Percentiles rank a stretch among this genome's conserved stretches.
phyloP scores from a whole-genome alignment of 2,888 invertebrate species.

The Pyrrhosoma nymphula region DNA sequence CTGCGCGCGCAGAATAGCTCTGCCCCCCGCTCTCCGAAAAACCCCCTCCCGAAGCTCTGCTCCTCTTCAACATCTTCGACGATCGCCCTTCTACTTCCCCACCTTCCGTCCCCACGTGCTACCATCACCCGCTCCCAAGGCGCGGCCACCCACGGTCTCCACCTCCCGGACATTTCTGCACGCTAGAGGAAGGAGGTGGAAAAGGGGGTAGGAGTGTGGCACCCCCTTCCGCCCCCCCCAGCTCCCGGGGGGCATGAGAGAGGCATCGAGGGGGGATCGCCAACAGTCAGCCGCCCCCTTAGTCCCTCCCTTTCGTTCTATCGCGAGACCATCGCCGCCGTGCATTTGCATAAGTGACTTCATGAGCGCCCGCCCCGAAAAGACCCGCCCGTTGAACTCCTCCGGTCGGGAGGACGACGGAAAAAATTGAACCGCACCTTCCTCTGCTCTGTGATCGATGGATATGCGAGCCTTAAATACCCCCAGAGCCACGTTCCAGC shows the following conservation, averaged over 20 bases:
- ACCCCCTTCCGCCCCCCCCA: no score
- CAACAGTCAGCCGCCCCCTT: background rate
- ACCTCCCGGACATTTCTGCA: background rate
- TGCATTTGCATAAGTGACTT: constrained; percentile 60
- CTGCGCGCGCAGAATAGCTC: background rate
- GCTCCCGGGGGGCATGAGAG: background rate
- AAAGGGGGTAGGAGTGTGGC: background rate
- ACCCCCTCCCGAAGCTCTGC: no score
- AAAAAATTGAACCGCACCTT: background rate
- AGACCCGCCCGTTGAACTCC: background rate
- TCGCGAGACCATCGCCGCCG: constrained; percentile 32
- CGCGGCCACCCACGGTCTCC: constrained; percentile 44
- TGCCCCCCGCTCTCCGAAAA: background rate
- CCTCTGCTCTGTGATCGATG: constrained; percentile 38
- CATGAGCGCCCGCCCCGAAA: constrained; percentile 38
- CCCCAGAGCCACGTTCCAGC: background rate
- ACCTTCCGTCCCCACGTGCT: background rate
- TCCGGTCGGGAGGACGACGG: background rate
- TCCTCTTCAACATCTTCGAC: no score
- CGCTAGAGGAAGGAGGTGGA: background rate
- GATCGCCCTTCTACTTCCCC: background rate
- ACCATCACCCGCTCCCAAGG: background rate
- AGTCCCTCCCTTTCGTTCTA: no score
- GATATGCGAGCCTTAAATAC: background rate
- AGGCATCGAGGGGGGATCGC: background rate